phyloP scores from a whole-genome alignment of 2,888 invertebrate species.

The Sphecodes monilicornis region DNA sequence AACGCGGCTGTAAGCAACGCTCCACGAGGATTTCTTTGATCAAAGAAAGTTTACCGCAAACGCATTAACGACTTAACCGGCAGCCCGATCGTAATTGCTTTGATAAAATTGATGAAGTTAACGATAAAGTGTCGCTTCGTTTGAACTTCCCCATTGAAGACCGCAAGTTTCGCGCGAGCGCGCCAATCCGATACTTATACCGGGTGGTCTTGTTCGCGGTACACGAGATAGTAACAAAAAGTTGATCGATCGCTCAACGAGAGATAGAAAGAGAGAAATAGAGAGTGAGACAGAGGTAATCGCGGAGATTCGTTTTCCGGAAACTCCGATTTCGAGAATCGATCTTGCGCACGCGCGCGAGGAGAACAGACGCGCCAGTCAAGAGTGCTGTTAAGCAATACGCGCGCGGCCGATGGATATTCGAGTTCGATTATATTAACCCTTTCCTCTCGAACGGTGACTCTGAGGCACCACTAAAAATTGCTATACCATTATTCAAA shows the following conservation, averaged over 20 bases:
- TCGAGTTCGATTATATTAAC: no score
- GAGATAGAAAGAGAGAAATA: no score
- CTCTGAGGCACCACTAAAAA: no score
- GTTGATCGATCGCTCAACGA: neutral
- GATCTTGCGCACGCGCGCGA: neutral
- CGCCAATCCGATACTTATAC: neutral
- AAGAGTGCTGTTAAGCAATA: neutral
- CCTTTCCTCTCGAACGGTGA: no score
- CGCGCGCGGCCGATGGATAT: neutral
- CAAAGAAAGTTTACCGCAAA: neutral
- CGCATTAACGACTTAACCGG: conserved; percentile 9
- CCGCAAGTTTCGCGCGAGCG: neutral
- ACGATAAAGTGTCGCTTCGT: conserved; percentile 10
- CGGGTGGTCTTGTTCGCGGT: neutral
- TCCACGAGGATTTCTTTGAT: neutral
- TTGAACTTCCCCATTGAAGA: neutral
- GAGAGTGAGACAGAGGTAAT: no score
- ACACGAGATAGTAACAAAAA: neutral
- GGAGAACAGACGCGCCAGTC: neutral
- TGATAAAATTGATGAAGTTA: conserved; percentile 11
- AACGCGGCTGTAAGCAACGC: neutral
- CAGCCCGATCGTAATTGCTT: conserved; percentile 1
- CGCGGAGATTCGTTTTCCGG: neutral
- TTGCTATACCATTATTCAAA: no score
- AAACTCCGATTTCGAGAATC: neutral